Evolutionary conservation across 2,113 vertebrate species (phyloP), one percentile per base, ranked within the genome.

Genomic region (Nesoenas mayeri): DNA sequence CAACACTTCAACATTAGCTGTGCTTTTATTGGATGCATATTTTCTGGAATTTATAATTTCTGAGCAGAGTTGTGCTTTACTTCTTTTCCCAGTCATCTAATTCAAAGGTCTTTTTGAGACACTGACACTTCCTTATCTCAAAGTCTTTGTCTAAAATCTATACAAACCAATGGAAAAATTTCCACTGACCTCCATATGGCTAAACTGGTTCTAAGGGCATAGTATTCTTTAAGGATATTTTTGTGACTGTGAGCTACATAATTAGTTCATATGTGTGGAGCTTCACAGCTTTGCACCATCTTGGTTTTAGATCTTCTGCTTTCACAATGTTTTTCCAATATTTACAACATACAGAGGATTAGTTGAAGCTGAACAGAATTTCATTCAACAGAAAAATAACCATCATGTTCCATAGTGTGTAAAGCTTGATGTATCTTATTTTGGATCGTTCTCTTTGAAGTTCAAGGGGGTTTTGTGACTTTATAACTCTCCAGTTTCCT

Each of bases 131-230:
- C 6, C 25, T 64, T 75, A 48, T 29, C 19, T 40, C 40, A 51
- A 22, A 57, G 2, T 9, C 57, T 77, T 91, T n/a, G 13, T 77
- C 21, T 69, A 57, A 67, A 60, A 72, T 78, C 31, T 22, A 0
- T 61, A 26, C 2, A 2, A 91, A 15, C 44, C 32, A 77, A 28
- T 44, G 11, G 29, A 79, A 84, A 78, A 81, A 24, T 10, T 51
- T 70, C 32, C 32, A 38, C 5, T 48, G 40, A 51, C 0, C 1
- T 88, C 44, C 25, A 31, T 0, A 0, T 36, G 28, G 20, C 2
- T 89, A 61, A 71, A 64, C 62, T 28, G 29, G 42, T 5, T 82
- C 40, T 44, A 44, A 61, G n/a, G 5, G 5, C 7, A 1, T 48
- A 57, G 2, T 26, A 61, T 62, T 83, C 11, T 58, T 25, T 71